phyloP scores from a whole-genome alignment of 1,140 invertebrate species.

The Paraescarpia echinospica region DNA sequence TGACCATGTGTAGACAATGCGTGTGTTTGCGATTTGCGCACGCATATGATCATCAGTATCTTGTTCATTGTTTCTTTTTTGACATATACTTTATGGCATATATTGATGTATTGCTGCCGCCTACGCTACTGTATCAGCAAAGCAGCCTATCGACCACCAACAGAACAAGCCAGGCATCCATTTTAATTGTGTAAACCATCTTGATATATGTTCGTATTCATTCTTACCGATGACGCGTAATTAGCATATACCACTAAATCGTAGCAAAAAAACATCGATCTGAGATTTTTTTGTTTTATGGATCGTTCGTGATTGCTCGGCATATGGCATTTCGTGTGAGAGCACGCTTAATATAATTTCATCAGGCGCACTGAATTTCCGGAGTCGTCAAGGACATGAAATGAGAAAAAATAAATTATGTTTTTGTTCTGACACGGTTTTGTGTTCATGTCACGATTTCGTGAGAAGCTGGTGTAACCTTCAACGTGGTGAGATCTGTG shows the following conservation, averaged over 20 bases:
- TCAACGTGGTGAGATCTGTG: no score
- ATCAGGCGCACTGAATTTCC: neutral
- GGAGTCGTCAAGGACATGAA: neutral
- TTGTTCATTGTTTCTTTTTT: no score
- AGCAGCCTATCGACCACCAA: no score
- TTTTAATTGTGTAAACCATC: no score
- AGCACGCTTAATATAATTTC: neutral
- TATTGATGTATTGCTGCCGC: no score
- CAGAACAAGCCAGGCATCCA: no score
- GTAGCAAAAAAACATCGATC: neutral
- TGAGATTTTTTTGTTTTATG: neutral
- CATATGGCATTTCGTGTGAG: neutral
- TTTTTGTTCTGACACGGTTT: conserved; percentile 1
- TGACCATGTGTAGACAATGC: no score
- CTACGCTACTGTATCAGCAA: no score
- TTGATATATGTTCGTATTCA: no score
- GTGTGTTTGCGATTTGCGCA: no score
- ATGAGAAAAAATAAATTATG: neutral
- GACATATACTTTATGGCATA: no score
- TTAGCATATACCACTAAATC: neutral
- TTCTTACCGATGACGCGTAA: neutral
- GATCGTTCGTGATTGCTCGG: neutral
- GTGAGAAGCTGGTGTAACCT: neutral
- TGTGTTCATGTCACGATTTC: neutral
- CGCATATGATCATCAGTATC: no score